Evolutionary conservation across 2,888 invertebrate genomes (phyloP).

Genomic region (Nemapogon koenigi): DNA sequence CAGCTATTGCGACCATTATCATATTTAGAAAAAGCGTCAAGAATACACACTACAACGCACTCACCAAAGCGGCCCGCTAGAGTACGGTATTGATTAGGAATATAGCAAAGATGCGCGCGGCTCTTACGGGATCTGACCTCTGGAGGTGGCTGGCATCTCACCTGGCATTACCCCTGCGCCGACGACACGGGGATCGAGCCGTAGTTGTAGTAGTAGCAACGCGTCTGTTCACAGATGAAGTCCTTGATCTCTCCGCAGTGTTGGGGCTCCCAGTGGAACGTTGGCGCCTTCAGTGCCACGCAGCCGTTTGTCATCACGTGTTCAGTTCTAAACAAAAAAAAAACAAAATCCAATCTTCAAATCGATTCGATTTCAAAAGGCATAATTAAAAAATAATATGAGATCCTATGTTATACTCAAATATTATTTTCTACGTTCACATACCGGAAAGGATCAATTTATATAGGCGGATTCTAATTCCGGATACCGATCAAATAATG

Average conservation of each 20-base stretch:
- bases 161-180: conserved; percentile 90
- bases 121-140: conserved; percentile 57
- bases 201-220: conserved; percentile 91
- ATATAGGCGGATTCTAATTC: no score
- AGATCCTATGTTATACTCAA: no score
- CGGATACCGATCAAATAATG: no score
- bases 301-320: conserved; percentile 72
- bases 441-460: no score
- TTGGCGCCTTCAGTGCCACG: conserved; percentile 78
- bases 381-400: no score
- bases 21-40: background rate
- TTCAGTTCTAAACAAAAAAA: conserved; percentile 48
- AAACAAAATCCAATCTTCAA: no score
- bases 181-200: conserved; percentile 89
- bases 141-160: conserved; percentile 70
- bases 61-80: conserved; percentile 6
- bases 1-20: background rate
- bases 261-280: conserved; percentile 82
- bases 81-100: conserved; percentile 16
- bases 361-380: no score
- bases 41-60: background rate
- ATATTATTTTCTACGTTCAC: no score
- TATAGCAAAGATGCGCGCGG: conserved; percentile 47
- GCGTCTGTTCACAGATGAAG: conserved; percentile 89
- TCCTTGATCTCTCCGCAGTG: conserved; percentile 85